Conservation (phyloP, 2,113 vertebrate genomes). For the Syrrhaptes paradoxus region DNA sequence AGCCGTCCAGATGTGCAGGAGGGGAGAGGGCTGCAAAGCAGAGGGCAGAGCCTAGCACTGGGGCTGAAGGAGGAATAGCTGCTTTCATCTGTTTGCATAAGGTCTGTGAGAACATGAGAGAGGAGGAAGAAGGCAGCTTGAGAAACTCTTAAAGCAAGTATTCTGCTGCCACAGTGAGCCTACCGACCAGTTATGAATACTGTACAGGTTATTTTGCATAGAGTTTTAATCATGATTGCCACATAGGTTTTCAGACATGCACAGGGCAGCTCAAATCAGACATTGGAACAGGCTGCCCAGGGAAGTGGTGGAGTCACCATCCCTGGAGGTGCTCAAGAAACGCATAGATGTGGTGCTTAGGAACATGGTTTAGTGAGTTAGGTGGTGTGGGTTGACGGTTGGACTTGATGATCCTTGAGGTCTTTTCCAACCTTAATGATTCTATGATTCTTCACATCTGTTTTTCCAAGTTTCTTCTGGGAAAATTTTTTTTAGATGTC, state of each 20-base stretch:
- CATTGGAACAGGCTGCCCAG: too few relatives aligned
- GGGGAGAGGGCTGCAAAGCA: not conserved
- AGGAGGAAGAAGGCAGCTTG: not conserved
- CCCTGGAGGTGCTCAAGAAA: too few relatives aligned
- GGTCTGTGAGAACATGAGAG: not conserved
- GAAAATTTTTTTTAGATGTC: fast-evolving
- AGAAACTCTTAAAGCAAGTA: not conserved
- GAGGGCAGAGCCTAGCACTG: not conserved
- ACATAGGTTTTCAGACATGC: not conserved
- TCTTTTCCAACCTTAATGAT: too few relatives aligned
- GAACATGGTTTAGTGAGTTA: too few relatives aligned
- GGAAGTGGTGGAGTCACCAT: too few relatives aligned
- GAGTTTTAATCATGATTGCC: not conserved
- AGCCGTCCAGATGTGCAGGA: not conserved
- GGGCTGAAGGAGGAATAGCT: not conserved
- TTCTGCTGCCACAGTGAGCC: not conserved
- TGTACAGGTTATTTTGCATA: not conserved
- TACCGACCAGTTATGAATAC: not conserved
- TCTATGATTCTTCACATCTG: not conserved
- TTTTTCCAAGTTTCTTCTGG: not conserved
- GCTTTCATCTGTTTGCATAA: not conserved
- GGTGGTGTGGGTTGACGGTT: too few relatives aligned
- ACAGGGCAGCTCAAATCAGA: not conserved
- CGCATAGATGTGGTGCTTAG: too few relatives aligned
- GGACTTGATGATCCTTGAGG: too few relatives aligned